A percentile compares a stretch with the other conserved stretches of the same genome.
Evolutionary conservation across 2,888 invertebrate genomes (phyloP).

Genomic region (Eupithecia abbreviata): DNA sequence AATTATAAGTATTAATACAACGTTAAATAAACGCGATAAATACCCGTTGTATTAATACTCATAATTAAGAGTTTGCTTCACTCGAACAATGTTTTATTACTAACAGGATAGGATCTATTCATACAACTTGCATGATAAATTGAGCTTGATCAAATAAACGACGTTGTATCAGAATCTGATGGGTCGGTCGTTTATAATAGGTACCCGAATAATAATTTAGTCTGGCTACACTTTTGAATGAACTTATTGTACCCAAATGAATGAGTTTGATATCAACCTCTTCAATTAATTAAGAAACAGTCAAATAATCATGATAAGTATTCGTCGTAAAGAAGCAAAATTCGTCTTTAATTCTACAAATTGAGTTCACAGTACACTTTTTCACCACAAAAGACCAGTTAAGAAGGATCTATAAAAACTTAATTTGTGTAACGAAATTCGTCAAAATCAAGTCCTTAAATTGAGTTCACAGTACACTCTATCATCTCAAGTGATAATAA

Average conservation of each 20-base stretch:
- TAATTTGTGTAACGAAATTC: background rate
- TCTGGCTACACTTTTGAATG: background rate
- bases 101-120: background rate
- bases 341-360: background rate
- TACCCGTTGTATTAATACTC: too few relatives aligned
- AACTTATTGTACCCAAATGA: background rate
- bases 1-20: too few relatives aligned
- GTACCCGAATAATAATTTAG: background rate
- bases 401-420: background rate
- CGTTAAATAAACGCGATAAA: too few relatives aligned
- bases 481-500: conserved; percentile 27
- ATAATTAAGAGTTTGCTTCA: background rate
- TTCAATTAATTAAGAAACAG: background rate
- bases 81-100: background rate
- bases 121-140: background rate
- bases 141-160: background rate
- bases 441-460: conserved; percentile 7
- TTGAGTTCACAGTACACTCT: conserved; percentile 8
- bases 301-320: background rate
- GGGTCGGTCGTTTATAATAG: background rate
- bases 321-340: background rate
- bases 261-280: too few relatives aligned
- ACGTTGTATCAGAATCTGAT: background rate
- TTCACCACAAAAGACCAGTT: background rate
- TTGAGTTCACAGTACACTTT: background rate